These are phyloP conservation scores for Macrotis lagotis DNA, from an alignment of 2,113 vertebrate species.

Conservation along the genomic window DNA sequence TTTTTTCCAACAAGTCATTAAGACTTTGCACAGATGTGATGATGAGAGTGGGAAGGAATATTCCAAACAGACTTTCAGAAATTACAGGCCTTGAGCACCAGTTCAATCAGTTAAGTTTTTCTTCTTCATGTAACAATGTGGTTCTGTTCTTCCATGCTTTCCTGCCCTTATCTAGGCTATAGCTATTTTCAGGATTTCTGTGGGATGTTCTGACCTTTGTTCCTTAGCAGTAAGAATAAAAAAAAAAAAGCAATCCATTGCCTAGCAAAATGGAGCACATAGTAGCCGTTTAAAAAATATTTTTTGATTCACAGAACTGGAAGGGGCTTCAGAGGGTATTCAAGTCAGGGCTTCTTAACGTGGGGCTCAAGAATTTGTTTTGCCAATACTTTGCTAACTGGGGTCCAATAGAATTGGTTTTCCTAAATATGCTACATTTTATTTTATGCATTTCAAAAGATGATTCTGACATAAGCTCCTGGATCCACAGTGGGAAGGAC, in stretches of 20 bases:
- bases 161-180: background rate
- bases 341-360: background rate
- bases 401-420: background rate
- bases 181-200: background rate
- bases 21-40: background rate
- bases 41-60: background rate
- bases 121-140: background rate
- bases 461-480: background rate
- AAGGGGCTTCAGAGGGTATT: background rate
- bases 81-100: background rate
- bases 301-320: background rate
- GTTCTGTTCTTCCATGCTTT: background rate
- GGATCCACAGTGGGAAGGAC: too few species aligned
- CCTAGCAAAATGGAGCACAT: background rate
- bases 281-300: background rate
- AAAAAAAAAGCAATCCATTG: too few species aligned
- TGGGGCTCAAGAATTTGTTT: background rate
- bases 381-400: background rate
- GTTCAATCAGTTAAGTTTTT: background rate
- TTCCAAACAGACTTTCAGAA: conserved; percentile 10
- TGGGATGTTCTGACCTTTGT: background rate
- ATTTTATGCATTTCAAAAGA: background rate
- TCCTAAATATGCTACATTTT: background rate
- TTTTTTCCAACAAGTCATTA: conserved; percentile 1
- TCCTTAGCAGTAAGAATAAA: background rate